Conservation (phyloP, 2,888 invertebrate species). For the Hyles lineata region DNA sequence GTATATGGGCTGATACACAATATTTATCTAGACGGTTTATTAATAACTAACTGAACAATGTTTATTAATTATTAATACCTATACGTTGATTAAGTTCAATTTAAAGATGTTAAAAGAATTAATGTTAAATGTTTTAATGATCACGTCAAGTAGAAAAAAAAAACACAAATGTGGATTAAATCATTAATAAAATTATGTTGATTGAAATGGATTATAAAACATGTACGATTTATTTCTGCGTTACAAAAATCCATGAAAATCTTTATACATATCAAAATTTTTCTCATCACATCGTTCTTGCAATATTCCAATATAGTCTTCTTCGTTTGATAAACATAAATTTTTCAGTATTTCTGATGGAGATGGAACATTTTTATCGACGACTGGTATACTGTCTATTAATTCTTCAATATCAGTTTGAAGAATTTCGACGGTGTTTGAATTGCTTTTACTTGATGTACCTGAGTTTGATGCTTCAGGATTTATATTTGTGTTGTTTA, state of each 20-base stretch:
- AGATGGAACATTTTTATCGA: constrained; percentile 85
- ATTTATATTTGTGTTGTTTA: constrained; percentile 31
- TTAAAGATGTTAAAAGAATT: too few relatives aligned
- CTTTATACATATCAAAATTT: constrained; percentile 51
- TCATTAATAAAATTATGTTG: not conserved
- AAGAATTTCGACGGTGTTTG: constrained; percentile 48
- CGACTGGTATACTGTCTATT: constrained; percentile 60
- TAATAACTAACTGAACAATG: too few relatives aligned
- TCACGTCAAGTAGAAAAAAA: not conserved
- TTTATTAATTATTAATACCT: too few relatives aligned
- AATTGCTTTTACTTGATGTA: constrained; percentile 52
- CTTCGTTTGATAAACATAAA: constrained; percentile 83
- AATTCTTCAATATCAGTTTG: constrained; percentile 68
- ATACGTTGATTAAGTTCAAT: too few relatives aligned
- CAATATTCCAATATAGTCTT: constrained; percentile 55
- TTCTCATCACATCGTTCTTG: constrained; percentile 46
- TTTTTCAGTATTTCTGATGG: constrained; percentile 88
- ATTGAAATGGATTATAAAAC: too few relatives aligned
- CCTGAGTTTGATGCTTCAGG: not conserved
- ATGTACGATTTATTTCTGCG: too few relatives aligned
- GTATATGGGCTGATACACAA: too few relatives aligned
- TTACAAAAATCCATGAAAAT: constrained; percentile 57
- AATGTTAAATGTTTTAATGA: too few relatives aligned
- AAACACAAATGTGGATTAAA: not conserved
- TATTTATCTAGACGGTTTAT: too few relatives aligned